Evolutionary conservation across 1,140 invertebrate species (phyloP).

Genomic region (Onthophagus taurus): DNA sequence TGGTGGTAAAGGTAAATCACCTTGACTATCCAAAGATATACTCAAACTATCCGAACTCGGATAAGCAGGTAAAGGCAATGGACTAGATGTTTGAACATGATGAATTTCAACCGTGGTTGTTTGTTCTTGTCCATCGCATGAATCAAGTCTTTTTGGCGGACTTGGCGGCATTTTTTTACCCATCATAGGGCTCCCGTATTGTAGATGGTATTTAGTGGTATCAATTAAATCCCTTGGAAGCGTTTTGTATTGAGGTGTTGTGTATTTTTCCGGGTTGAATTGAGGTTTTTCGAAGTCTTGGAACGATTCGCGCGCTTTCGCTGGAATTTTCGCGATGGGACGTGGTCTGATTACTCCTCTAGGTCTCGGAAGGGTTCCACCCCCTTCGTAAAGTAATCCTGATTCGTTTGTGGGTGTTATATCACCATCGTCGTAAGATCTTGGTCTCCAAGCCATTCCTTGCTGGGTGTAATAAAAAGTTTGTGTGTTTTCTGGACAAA

Average conservation of each 20-base stretch:
- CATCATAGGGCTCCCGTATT: slow-evolving; percentile 48
- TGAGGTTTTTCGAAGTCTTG: slow-evolving; percentile 41
- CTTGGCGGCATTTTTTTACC: slow-evolving; percentile 72
- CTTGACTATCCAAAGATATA: slow-evolving; percentile 47
- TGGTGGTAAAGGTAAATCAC: slow-evolving; percentile 47
- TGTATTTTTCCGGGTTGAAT: slow-evolving; percentile 34
- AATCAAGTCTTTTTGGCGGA: slow-evolving; percentile 62
- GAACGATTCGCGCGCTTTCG: slow-evolving; percentile 43
- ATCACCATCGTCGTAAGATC: slow-evolving; percentile 82
- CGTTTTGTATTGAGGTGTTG: slow-evolving; percentile 37
- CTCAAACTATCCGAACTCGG: slow-evolving; percentile 49
- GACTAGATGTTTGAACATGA: slow-evolving; percentile 43
- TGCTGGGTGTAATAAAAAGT: slow-evolving; percentile 44
- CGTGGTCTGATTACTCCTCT: slow-evolving; percentile 68
- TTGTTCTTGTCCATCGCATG: slow-evolving; percentile 26
- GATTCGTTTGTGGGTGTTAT: slow-evolving; percentile 79
- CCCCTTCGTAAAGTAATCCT: slow-evolving; percentile 50
- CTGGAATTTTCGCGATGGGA: slow-evolving; percentile 76
- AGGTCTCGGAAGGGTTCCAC: slow-evolving; percentile 76
- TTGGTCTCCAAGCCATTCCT: slow-evolving; percentile 54
- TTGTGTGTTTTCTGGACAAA: slow-evolving; percentile 45
- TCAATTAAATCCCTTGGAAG: slow-evolving; percentile 43
- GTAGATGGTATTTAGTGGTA: slow-evolving; percentile 31
- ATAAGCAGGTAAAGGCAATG: slow-evolving; percentile 49
- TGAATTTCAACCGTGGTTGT: slow-evolving; percentile 57